phyloP scores from a whole-genome alignment of 2,797 vertebrate species.

The Cercopithecus petaurista region DNA sequence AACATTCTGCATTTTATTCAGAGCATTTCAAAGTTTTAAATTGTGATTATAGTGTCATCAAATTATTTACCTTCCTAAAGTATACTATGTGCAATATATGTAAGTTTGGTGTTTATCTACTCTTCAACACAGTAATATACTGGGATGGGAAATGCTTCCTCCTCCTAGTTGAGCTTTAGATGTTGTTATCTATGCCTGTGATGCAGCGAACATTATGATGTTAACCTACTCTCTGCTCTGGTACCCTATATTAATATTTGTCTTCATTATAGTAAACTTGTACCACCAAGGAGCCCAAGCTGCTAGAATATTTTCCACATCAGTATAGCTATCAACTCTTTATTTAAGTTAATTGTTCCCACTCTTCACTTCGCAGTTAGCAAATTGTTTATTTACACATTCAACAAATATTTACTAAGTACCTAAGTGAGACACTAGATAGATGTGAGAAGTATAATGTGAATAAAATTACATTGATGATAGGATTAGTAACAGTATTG shows the following conservation, averaged over 20 bases:
- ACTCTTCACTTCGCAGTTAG: not conserved
- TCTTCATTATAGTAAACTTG: not conserved
- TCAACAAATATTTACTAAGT: not conserved
- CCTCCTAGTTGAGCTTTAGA: not conserved
- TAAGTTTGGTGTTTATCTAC: not conserved
- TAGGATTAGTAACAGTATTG: not conserved
- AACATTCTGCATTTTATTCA: not conserved
- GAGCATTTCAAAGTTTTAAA: not conserved
- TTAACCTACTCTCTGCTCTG: not conserved
- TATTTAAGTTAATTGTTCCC: not conserved
- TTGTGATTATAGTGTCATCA: not conserved
- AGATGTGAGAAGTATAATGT: not conserved
- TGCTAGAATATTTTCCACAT: not conserved
- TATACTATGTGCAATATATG: not conserved
- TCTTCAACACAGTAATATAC: not conserved
- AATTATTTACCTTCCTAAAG: not conserved
- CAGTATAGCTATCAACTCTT: not conserved
- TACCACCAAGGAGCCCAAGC: not conserved
- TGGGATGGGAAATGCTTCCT: not conserved
- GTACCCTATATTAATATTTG: not conserved
- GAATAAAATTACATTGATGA: not conserved
- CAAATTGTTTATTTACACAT: not conserved
- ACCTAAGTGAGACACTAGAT: not conserved
- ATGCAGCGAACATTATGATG: not conserved
- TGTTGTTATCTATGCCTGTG: not conserved